These are phyloP conservation scores for Thaumatotibia leucotreta DNA, from an alignment of 1,140 invertebrate genomes.

Conservation along the genomic window DNA sequence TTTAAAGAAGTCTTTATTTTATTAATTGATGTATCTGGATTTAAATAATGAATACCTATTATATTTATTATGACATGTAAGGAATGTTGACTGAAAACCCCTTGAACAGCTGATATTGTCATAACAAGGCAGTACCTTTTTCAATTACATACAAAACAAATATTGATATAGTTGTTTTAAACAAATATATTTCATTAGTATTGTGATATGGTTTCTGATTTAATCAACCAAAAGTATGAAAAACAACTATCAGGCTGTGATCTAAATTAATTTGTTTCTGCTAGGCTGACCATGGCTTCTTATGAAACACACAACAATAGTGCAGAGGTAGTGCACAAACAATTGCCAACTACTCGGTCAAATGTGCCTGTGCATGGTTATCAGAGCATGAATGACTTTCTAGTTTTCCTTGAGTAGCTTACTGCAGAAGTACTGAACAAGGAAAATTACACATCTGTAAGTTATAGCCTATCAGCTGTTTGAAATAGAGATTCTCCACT, in stretches of 20 bases:
- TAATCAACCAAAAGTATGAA: neutral
- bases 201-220: neutral
- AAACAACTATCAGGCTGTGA: neutral
- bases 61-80: too few species aligned
- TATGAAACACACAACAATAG: conserved; percentile 65
- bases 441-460: neutral
- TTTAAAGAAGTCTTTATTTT: too few species aligned
- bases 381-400: conserved; percentile 76
- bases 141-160: too few species aligned
- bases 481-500: conserved; percentile 24
- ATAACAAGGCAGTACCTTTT: too few species aligned
- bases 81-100: too few species aligned
- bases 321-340: conserved; percentile 54
- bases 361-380: conserved; percentile 65
- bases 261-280: conserved; percentile 32
- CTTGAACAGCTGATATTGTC: neutral
- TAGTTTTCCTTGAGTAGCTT: conserved; percentile 49
- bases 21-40: too few species aligned
- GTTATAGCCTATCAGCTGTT: neutral
- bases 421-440: conserved; percentile 5
- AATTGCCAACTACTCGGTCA: conserved; percentile 60
- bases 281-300: conserved; percentile 41
- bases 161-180: too few species aligned
- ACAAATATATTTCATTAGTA: too few species aligned
- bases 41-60: too few species aligned